Percentiles rank a stretch among this genome's conserved stretches.
Evolutionary conservation across 37 sponge, comb jelly and placozoan species (phyloP).

Genomic region (Beroe forskalii): DNA sequence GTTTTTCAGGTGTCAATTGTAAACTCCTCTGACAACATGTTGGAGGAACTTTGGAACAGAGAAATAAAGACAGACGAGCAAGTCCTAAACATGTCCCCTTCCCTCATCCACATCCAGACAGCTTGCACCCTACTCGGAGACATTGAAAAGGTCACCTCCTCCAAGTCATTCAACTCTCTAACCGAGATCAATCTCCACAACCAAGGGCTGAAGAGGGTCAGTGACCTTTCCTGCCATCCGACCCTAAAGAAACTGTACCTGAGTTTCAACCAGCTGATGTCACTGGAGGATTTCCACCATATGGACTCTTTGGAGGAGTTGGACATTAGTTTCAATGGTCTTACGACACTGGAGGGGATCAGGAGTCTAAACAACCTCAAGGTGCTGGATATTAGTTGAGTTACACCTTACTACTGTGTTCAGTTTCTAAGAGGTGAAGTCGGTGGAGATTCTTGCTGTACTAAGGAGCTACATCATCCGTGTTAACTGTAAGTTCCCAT

Average conservation of each 20-base stretch:
- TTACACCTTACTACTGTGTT: no score
- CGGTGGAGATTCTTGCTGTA: no score
- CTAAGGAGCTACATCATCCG: no score
- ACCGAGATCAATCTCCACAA: conserved; percentile 48
- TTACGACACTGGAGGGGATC: conserved; percentile 78
- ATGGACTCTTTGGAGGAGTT: conserved; percentile 74
- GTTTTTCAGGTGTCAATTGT: conserved; percentile 38
- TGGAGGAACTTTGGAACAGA: conserved; percentile 14
- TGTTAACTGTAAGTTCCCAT: no score
- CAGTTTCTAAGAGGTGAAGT: no score
- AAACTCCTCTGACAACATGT: conserved; percentile 21
- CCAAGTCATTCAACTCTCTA: conserved; percentile 1
- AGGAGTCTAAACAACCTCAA: conserved; percentile 75
- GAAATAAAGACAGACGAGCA: conserved; percentile 37
- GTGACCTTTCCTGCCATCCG: conserved; percentile 19
- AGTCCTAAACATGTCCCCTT: conserved; percentile 15
- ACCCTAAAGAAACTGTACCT: conserved; percentile 69
- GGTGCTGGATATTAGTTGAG: conserved; percentile 68
- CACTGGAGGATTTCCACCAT: conserved; percentile 70
- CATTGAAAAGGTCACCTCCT: conserved; percentile 34
- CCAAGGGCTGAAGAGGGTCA: conserved; percentile 71
- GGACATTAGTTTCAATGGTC: conserved; percentile 74
- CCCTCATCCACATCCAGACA: not conserved
- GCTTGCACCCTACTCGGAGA: not conserved
- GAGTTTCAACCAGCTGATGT: conserved; percentile 71